These are phyloP conservation scores for Meloe dianella DNA, from an alignment of 2,888 invertebrate genomes.

Conservation along the genomic window DNA sequence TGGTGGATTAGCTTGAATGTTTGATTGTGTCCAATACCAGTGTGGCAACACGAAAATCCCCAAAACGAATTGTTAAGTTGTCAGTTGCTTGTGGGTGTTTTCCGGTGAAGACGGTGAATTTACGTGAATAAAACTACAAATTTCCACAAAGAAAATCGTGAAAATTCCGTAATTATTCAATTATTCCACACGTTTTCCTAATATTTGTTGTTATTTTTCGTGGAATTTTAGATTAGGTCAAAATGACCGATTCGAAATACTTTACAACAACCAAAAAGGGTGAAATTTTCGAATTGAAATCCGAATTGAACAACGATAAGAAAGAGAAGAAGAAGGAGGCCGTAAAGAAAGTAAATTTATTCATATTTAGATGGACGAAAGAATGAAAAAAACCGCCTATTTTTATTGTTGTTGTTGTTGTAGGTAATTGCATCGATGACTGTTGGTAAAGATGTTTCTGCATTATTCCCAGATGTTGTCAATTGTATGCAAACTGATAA, in stretches of 20 bases:
- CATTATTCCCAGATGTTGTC: conserved; percentile 98
- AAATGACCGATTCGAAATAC: conserved; percentile 99
- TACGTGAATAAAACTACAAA: not conserved
- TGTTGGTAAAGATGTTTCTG: conserved; percentile 98
- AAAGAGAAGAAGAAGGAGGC: conserved; percentile 99
- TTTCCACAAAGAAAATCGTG: not conserved
- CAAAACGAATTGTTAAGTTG: not conserved
- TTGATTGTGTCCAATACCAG: too few species aligned
- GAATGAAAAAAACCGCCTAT: not conserved
- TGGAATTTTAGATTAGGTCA: conserved; percentile 48
- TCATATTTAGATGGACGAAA: not conserved
- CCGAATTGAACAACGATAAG: conserved; percentile 98
- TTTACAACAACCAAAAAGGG: conserved; percentile 99
- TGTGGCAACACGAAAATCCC: too few species aligned
- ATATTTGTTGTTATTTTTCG: not conserved
- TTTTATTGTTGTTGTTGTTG: too few species aligned
- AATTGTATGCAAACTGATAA: conserved; percentile 99
- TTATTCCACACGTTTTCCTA: not conserved
- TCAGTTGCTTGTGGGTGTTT: not conserved
- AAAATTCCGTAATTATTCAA: not conserved
- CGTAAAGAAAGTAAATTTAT: conserved; percentile 86
- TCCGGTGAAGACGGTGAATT: not conserved
- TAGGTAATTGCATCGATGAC: conserved; percentile 99
- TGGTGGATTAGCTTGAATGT: too few species aligned
- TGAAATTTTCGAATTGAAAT: conserved; percentile 98